These are phyloP conservation scores for Gastrophryne carolinensis DNA, from an alignment of 2,797 vertebrate genomes.

Conservation along the genomic window DNA sequence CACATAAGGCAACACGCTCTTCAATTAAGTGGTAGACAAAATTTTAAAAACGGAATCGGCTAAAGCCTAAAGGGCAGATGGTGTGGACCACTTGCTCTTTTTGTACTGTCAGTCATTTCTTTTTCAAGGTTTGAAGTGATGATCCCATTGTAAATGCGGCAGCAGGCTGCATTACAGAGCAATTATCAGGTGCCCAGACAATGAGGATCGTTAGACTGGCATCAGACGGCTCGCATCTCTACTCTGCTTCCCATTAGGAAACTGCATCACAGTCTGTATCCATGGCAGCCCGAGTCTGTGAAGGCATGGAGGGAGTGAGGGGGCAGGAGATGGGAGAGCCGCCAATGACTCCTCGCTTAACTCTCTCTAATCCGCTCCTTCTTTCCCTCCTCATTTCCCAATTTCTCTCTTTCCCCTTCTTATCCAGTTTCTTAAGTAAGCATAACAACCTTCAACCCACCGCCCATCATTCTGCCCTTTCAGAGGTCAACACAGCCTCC, in stretches of 20 bases:
- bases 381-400: not conserved
- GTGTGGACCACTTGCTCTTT: no score
- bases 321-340: constrained; percentile 2
- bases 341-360: constrained; percentile 16
- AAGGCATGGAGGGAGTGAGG: constrained; percentile 23
- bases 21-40: no score
- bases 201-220: constrained; percentile 38
- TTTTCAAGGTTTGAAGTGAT: no score
- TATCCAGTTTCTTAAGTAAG: no score
- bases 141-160: constrained; percentile 1
- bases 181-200: constrained; percentile 33
- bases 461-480: no score
- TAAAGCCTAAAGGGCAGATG: no score
- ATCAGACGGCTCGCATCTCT: constrained; percentile 23
- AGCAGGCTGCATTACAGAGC: constrained; percentile 21
- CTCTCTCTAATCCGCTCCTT: not conserved
- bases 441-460: no score
- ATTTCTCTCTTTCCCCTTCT: no score
- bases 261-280: constrained; percentile 49
- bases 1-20: no score
- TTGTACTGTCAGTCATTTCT: no score
- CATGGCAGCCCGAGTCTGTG: constrained; percentile 38
- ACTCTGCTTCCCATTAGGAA: constrained; percentile 24
- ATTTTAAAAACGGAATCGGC: no score
- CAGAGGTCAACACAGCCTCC: no score